Base-by-base conservation (phyloP, 2,797 vertebrate genomes). In the Acanthurus leucopareius region DNA sequence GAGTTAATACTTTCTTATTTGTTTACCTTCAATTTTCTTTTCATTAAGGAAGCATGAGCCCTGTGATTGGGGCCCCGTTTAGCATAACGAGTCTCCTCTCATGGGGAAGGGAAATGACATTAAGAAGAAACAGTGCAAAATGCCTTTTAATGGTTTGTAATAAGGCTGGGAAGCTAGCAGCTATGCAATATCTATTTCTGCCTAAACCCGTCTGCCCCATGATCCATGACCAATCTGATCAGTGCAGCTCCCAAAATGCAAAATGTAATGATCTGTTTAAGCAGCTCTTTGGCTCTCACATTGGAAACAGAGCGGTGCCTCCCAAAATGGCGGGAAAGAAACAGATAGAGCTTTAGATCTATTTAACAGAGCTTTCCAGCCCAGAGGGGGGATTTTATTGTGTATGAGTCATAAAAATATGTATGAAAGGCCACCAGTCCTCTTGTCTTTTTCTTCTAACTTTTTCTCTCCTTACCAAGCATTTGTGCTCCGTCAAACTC, bases 221-320 rank as follows among this genome's bases (percentile, higher is more conserved):
- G 92, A 91, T 92, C 94, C 92, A 88, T 93, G 88, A 93, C 93
- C 89, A 88, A 90, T 88, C 89, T 91, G 89, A 91, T 94, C 84
- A 84, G 82, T 66, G 86, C 80, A 73, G 87, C 90, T 87, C 90
- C 85, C 85, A 88, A 85, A 86, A 83, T 80, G 75, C 86, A 80
- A 80, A 92, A 88, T 82, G 77, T 85, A 80, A 81, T 89, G 82
- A 89, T 89, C 81, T 77, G 57, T 87, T 92, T 79, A 82, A 88
- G 80, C 79, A 5, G 69, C 62, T 77, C 81, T 84, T 85, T 80
- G 69, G 61, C 75, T 88, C 58, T 69, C 59, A 73, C 61, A 53
- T 47, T 79, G 56, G 57, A 84, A 86, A 67, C 66, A 68, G 59
- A 84, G 79, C 57, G 48, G 57, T 11, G 10, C 48, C 71, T 75